Base-by-base conservation (phyloP, 2,113 vertebrate species). In the Myotis lucifugus region DNA sequence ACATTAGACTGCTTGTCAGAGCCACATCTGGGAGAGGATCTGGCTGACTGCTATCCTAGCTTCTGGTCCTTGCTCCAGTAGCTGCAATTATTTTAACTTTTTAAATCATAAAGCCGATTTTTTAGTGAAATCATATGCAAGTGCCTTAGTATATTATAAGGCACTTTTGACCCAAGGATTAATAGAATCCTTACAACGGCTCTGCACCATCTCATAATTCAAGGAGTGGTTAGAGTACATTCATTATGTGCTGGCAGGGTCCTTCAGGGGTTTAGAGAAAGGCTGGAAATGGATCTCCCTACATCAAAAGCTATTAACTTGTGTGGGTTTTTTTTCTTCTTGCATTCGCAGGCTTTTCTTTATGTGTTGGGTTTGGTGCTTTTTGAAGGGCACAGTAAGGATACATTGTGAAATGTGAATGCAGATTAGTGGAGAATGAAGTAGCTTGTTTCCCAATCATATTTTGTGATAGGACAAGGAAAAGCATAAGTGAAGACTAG, bases 231-330 rank as follows among this genome's bases (percentile, higher is more conserved):
- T 73, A 29, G 34, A 76, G 50, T 82, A 23, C 12, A 88, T 95
- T 92, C 48, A 59, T 92, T 73, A 64, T 69, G 14, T 74, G 37
- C 46, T 85, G 27, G 25, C 54, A 95, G 42, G 18, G 64, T 64
- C 27, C 54, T 83, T 85, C 42, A 34, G 13, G 34, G 76, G 19
- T 73, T 69, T 83, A 34, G 11, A 42, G 25, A 40, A 92, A 48
- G 10, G 13, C 74, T 85, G 37, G 85, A 94, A 96, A 94, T 85
- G 56, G 46, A 70, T 88, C 61, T 88, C 48, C 18, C 27, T 84
- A 84, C 61, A 74, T 93, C 72, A 90, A 73, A 92, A 81, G 32
- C 67, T 95, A 34, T 90, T 91, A 92, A 21, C 59, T 64, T 91
- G 2, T 64, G 59, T 27, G 59, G 56, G 25, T 59, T 59, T 81